A percentile compares a stretch with the other conserved stretches of the same genome.
phyloP scores from a whole-genome alignment of 2,888 invertebrate genomes.

The Pristionchus exspectatus region DNA sequence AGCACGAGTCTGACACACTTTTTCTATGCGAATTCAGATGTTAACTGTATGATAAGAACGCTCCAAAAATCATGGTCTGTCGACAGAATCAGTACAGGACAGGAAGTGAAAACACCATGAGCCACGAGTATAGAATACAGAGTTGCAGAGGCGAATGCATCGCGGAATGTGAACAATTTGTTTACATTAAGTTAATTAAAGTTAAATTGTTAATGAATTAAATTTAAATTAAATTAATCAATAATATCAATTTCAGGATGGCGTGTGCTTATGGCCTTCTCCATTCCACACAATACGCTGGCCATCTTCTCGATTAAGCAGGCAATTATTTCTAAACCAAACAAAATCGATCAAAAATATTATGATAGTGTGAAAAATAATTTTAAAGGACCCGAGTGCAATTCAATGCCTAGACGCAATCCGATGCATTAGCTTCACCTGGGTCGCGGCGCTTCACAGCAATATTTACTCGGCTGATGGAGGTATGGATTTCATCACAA shows the following conservation, averaged over 20 bases:
- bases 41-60: too few relatives aligned
- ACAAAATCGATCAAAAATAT: too few relatives aligned
- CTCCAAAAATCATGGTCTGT: too few relatives aligned
- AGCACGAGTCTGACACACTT: too few relatives aligned
- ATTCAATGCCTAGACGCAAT: background rate
- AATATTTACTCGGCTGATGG: background rate
- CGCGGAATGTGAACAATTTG: too few relatives aligned
- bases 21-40: too few relatives aligned
- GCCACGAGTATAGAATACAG: too few relatives aligned
- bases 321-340: too few relatives aligned
- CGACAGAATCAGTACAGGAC: too few relatives aligned
- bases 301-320: background rate
- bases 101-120: too few relatives aligned
- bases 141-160: too few relatives aligned
- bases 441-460: background rate
- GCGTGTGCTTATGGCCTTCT: background rate
- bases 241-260: background rate
- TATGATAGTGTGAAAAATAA: too few relatives aligned
- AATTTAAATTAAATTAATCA: background rate
- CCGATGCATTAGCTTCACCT: background rate
- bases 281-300: background rate
- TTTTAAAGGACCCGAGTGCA: background rate
- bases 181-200: background rate
- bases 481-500: background rate
- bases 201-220: background rate